Conservation (phyloP, 2,797 vertebrate species). For the Dermochelys coriacea region DNA sequence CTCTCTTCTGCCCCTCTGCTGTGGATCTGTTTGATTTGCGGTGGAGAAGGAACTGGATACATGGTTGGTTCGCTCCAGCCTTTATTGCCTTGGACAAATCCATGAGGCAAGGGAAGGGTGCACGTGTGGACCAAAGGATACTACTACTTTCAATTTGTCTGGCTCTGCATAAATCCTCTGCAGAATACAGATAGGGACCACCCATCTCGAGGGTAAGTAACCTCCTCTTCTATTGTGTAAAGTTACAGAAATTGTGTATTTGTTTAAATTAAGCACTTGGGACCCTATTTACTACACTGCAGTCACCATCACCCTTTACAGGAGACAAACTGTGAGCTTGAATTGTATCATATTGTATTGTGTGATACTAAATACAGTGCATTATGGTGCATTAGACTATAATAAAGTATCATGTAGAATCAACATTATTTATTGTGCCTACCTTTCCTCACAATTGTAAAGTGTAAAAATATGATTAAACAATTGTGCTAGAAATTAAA, state of each 20-base stretch:
- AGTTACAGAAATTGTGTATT: conserved; percentile 73
- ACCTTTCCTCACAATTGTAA: conserved; percentile 45
- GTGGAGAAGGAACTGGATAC: too few species aligned
- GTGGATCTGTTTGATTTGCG: too few species aligned
- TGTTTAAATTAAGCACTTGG: conserved; percentile 72
- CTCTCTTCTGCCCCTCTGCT: too few species aligned
- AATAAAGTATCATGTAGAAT: conserved; percentile 28
- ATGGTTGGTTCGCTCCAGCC: too few species aligned
- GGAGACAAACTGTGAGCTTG: conserved; percentile 55
- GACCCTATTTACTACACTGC: conserved; percentile 53
- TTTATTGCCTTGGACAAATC: too few species aligned
- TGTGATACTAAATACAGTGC: conserved; percentile 48
- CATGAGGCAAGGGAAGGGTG: too few species aligned
- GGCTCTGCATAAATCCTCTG: too few species aligned
- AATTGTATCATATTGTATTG: conserved; percentile 70
- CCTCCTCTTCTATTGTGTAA: conserved; percentile 21
- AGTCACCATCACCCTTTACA: conserved; percentile 48
- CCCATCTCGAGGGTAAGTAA: too few species aligned
- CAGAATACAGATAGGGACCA: too few species aligned
- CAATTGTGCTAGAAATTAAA: conserved; percentile 50
- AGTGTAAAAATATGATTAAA: conserved; percentile 19
- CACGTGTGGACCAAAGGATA: too few species aligned
- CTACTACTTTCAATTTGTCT: too few species aligned
- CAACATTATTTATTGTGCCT: conserved; percentile 64
- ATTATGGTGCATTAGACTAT: conserved; percentile 7